Evolutionary conservation across 2,888 invertebrate species (phyloP).

Genomic region (Monochamus alternatus): DNA sequence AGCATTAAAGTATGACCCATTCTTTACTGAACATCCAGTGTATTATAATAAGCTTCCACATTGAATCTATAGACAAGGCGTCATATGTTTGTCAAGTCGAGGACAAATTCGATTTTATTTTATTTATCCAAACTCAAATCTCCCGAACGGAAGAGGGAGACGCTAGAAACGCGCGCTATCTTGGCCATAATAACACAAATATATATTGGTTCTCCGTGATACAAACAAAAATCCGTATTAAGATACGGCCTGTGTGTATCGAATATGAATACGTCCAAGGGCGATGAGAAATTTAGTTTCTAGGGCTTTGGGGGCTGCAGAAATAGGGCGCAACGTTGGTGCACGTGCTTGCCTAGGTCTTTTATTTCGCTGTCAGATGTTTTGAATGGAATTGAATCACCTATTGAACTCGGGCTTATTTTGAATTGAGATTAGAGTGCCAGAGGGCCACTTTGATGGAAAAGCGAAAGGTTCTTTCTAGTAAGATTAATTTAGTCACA

Average conservation of each 20-base stretch:
- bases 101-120: not conserved
- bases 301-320: slow-evolving; percentile 26
- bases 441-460: not conserved
- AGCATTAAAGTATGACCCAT: too few relatives aligned
- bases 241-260: slow-evolving; percentile 4
- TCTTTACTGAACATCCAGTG: too few relatives aligned
- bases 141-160: not conserved
- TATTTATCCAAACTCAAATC: slow-evolving; percentile 11
- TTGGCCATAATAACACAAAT: slow-evolving; percentile 4
- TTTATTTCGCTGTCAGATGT: slow-evolving; percentile 28
- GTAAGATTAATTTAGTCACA: too few relatives aligned
- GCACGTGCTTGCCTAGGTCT: slow-evolving; percentile 19
- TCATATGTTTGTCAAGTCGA: too few relatives aligned
- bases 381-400: slow-evolving; percentile 11
- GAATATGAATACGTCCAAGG: slow-evolving; percentile 23
- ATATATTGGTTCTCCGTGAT: slow-evolving; percentile 20
- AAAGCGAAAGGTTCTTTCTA: too few relatives aligned
- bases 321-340: not conserved
- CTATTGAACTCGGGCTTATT: not conserved
- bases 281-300: slow-evolving; percentile 1
- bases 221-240: slow-evolving; percentile 24
- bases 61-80: too few relatives aligned
- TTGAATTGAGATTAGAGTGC: not conserved
- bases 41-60: too few relatives aligned
- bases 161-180: not conserved